Evolutionary conservation across 2,113 vertebrate genomes (phyloP).

Genomic region (Empidonax alnorum): DNA sequence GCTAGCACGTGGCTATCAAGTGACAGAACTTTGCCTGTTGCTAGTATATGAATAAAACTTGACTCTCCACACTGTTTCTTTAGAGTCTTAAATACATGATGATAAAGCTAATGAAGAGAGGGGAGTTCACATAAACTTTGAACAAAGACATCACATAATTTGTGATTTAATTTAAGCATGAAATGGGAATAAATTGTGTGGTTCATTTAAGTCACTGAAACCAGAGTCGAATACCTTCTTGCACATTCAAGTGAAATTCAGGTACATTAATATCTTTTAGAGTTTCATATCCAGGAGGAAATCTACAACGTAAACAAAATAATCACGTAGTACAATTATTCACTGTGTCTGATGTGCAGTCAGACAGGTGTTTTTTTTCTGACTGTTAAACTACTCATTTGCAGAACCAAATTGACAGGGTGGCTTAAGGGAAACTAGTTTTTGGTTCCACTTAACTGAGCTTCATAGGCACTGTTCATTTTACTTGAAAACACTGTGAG

Average conservation of each 20-base stretch:
- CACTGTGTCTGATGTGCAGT: not conserved
- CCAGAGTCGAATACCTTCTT: not conserved
- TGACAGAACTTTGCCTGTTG: not conserved
- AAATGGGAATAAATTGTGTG: not conserved
- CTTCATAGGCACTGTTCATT: not conserved
- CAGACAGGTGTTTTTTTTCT: not conserved
- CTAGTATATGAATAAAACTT: not conserved
- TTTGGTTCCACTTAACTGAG: not conserved
- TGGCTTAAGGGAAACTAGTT: not conserved
- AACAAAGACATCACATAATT: not conserved
- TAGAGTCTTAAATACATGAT: not conserved
- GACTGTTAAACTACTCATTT: not conserved
- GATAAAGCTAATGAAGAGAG: not conserved
- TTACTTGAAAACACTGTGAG: not conserved
- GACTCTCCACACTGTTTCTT: not conserved
- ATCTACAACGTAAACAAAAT: not conserved
- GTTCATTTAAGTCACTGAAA: not conserved
- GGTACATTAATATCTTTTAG: not conserved
- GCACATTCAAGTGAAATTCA: not conserved
- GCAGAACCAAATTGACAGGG: not conserved
- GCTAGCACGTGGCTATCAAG: not conserved
- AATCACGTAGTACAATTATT: not conserved
- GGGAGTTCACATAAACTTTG: not conserved
- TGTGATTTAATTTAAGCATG: not conserved
- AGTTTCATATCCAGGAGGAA: not conserved